Conservation (phyloP, 2,888 invertebrate genomes). For the Dromius quadrimaculatus region DNA sequence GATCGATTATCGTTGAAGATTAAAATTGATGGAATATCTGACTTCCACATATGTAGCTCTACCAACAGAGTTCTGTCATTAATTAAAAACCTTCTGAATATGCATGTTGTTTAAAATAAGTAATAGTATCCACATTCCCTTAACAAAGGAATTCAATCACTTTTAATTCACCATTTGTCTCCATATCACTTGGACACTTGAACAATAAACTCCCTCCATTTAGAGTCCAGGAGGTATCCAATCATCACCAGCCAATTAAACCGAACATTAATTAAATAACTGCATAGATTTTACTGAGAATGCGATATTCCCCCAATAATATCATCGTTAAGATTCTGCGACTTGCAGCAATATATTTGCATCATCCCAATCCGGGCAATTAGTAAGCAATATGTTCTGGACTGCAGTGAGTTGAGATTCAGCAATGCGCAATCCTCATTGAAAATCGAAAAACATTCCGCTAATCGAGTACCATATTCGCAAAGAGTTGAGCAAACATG, state of each 20-base stretch:
- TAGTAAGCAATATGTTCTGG: constrained; percentile 44
- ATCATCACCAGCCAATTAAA: constrained; percentile 45
- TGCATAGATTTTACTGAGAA: constrained; percentile 44
- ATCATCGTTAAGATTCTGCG: constrained; percentile 41
- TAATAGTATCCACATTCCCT: too few relatives aligned
- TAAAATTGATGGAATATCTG: too few relatives aligned
- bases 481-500: constrained; percentile 28
- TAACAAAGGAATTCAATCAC: too few relatives aligned
- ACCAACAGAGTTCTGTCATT: too few relatives aligned
- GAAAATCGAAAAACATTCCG: constrained; percentile 16
- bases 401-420: constrained; percentile 36
- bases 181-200: neutral
- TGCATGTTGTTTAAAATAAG: too few relatives aligned
- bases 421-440: constrained; percentile 38
- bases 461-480: constrained; percentile 37
- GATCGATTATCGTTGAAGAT: too few relatives aligned
- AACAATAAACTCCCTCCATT: constrained; percentile 32
- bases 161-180: too few relatives aligned
- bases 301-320: constrained; percentile 32
- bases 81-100: too few relatives aligned
- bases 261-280: constrained; percentile 46
- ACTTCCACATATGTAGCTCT: too few relatives aligned
- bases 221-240: constrained; percentile 18
- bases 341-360: neutral
- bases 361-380: constrained; percentile 39